Evolutionary conservation across 2,797 vertebrate genomes (phyloP).

Genomic region (Tachyglossus aculeatus): DNA sequence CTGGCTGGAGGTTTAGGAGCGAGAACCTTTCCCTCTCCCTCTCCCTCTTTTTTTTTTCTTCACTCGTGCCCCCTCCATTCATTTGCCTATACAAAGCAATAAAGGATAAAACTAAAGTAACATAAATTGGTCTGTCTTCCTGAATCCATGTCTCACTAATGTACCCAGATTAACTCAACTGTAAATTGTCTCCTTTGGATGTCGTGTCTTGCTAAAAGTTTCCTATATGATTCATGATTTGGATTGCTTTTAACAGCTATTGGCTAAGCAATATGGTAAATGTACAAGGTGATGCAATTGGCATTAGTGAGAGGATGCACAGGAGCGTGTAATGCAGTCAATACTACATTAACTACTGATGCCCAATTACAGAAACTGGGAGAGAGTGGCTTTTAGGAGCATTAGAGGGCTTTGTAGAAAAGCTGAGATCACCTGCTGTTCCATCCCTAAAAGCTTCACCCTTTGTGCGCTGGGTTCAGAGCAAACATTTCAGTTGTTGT

Average conservation of each 20-base stretch:
- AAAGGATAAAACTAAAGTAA: constrained; percentile 87
- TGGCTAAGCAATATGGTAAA: constrained; percentile 99
- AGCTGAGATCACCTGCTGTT: constrained; percentile 99
- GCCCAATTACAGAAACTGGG: constrained; percentile 99
- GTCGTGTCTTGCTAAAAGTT: constrained; percentile 98
- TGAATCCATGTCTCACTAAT: constrained; percentile 97
- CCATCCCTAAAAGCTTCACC: constrained; percentile 99
- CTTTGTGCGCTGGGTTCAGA: constrained; percentile 90
- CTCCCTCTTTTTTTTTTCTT: constrained; percentile 84
- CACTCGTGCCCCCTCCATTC: constrained; percentile 87
- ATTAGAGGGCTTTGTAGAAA: constrained; percentile 99
- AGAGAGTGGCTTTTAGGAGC: constrained; percentile 99
- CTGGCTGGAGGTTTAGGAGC: constrained; percentile 55
- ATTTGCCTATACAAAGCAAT: constrained; percentile 90
- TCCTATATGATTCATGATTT: constrained; percentile 99
- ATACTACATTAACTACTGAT: constrained; percentile 99
- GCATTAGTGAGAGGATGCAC: constrained; percentile 99
- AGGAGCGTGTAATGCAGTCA: constrained; percentile 99
- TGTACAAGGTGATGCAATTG: constrained; percentile 99
- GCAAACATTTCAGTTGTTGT: constrained; percentile 71
- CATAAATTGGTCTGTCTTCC: constrained; percentile 97
- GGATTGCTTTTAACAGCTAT: constrained; percentile 99
- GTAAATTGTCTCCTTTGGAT: constrained; percentile 99
- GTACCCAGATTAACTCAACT: constrained; percentile 99
- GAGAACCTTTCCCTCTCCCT: constrained; percentile 64